Conservation (phyloP, 2,797 vertebrate genomes). For the Distichodus sexfasciatus region DNA sequence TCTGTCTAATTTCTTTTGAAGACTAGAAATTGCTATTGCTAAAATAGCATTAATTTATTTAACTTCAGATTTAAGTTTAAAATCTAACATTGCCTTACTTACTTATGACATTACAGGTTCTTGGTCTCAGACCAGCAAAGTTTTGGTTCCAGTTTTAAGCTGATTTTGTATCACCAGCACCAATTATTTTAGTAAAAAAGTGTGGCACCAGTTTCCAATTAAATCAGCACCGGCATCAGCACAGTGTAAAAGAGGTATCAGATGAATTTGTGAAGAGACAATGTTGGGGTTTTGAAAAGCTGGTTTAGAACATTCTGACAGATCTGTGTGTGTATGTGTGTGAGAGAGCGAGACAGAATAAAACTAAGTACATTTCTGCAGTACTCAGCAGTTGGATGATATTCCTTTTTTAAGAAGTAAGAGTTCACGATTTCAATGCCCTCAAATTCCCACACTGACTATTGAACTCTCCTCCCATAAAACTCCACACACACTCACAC, state of each 20-base stretch:
- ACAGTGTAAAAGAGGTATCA: background rate
- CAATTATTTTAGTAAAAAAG: no score
- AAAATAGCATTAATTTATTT: no score
- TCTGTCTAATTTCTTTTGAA: no score
- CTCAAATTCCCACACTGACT: constrained; percentile 66
- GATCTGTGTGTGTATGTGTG: background rate
- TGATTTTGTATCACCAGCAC: no score
- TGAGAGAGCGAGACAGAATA: constrained; percentile 11
- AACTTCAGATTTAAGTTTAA: no score
- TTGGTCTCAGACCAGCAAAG: no score
- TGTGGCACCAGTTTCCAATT: no score
- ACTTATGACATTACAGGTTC: no score
- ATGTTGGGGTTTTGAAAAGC: background rate
- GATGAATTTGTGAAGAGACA: background rate
- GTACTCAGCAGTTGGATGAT: constrained; percentile 67
- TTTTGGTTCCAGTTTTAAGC: no score
- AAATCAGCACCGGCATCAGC: no score
- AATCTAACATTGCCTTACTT: no score
- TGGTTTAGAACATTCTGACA: background rate
- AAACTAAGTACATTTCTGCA: constrained; percentile 24
- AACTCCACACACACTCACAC: constrained; percentile 45
- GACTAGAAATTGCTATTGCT: no score
- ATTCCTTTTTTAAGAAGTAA: constrained; percentile 64
- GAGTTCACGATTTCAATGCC: constrained; percentile 67
- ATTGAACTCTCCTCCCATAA: constrained; percentile 57